Percentiles rank a stretch among this genome's conserved stretches.
Conservation (phyloP, 2,113 vertebrate genomes). For the Prolemur simus region DNA sequence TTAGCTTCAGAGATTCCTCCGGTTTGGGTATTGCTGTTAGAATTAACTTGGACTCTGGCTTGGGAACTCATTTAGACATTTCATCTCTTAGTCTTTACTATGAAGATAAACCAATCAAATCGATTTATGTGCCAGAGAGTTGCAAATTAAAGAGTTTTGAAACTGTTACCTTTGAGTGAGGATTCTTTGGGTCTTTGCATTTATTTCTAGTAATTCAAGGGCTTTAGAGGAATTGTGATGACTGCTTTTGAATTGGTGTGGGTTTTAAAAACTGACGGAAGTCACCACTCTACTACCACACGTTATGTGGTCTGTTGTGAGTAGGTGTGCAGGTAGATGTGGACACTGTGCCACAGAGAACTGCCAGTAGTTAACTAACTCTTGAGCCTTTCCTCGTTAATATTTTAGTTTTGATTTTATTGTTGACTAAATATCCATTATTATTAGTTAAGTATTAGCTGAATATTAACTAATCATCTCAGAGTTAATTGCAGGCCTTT, state of each 20-base stretch:
- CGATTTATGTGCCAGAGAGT: background rate
- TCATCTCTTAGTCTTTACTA: background rate
- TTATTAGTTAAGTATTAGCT: background rate
- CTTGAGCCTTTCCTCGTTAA: background rate
- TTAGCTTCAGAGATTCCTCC: background rate
- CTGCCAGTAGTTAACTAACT: background rate
- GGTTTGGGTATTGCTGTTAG: background rate
- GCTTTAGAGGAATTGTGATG: background rate
- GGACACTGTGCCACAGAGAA: background rate
- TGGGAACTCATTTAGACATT: background rate
- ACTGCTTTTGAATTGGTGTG: background rate
- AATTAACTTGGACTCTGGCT: background rate
- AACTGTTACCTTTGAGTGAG: background rate
- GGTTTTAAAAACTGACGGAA: background rate
- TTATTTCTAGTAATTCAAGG: background rate
- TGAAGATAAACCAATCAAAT: background rate
- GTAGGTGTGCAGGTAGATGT: background rate
- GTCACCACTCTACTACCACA: background rate
- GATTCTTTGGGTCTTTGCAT: background rate
- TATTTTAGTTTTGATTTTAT: constrained; percentile 20
- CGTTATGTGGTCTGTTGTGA: background rate
- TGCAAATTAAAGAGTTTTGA: constrained; percentile 10
- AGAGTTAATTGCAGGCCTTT: background rate
- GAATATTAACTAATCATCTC: background rate
- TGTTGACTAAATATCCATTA: background rate